phyloP scores from a whole-genome alignment of 2,888 invertebrate species.

The Platycheirus rosarum region DNA sequence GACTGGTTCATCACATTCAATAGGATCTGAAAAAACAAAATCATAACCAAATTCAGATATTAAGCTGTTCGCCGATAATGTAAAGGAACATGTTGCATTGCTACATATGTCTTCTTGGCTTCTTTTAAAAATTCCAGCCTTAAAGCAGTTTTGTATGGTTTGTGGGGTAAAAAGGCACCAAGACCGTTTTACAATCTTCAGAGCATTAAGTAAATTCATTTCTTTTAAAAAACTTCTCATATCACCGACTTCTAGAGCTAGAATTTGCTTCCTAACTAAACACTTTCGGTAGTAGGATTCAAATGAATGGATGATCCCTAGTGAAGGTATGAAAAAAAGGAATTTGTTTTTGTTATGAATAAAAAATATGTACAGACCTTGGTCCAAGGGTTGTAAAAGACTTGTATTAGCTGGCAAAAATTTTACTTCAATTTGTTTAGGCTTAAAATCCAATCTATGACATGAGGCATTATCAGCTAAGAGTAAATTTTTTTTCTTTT shows the following conservation, averaged over 20 bases:
- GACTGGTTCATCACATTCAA: not conserved
- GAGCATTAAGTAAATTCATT: too few relatives aligned
- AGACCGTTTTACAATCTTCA: too few relatives aligned
- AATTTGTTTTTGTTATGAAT: slow-evolving; percentile 2
- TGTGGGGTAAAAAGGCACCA: slow-evolving; percentile 9
- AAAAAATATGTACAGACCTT: slow-evolving; percentile 19
- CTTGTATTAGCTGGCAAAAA: slow-evolving; percentile 42
- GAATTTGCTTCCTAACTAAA: slow-evolving; percentile 30
- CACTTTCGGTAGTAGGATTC: slow-evolving; percentile 33
- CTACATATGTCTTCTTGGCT: slow-evolving; percentile 13
- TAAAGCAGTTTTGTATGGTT: slow-evolving; percentile 12
- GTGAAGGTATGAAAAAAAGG: slow-evolving; percentile 1
- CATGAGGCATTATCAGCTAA: slow-evolving; percentile 30
- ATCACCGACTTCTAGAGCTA: slow-evolving; percentile 29
- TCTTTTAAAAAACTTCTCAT: slow-evolving; percentile 25
- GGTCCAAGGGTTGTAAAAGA: slow-evolving; percentile 29
- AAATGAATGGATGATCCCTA: slow-evolving; percentile 35
- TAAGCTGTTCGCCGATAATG: too few relatives aligned
- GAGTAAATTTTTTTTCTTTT: slow-evolving; percentile 14
- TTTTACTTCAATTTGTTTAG: slow-evolving; percentile 27
- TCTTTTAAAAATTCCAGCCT: slow-evolving; percentile 16
- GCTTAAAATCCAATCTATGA: slow-evolving; percentile 26
- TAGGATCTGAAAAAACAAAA: not conserved
- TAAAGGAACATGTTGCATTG: not conserved
- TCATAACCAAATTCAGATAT: not conserved